Conservation (phyloP, 2,888 invertebrate species). For the Ennomos fuscantarius region DNA sequence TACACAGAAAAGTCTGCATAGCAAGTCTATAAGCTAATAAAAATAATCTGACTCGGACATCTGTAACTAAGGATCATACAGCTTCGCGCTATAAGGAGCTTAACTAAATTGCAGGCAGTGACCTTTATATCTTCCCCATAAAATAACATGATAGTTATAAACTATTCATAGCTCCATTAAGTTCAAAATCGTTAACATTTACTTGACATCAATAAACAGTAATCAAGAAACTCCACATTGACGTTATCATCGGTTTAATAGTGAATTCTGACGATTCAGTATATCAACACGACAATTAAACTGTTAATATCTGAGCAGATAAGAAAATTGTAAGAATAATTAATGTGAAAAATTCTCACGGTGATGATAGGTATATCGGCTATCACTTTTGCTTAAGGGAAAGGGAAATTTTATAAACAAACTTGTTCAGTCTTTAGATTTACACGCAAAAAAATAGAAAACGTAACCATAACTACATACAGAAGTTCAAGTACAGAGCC, state of each 20-base stretch:
- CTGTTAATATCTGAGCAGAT: slow-evolving; percentile 27
- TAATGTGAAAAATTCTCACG: slow-evolving; percentile 25
- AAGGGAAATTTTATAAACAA: slow-evolving; percentile 21
- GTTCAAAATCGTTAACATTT: slow-evolving; percentile 27
- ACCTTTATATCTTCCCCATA: slow-evolving; percentile 12
- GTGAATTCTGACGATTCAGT: slow-evolving; percentile 26
- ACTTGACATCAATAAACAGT: slow-evolving; percentile 13
- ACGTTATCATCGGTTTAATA: slow-evolving; percentile 23
- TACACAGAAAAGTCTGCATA: slow-evolving; percentile 5
- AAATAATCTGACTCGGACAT: slow-evolving; percentile 23
- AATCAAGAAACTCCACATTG: slow-evolving; percentile 17
- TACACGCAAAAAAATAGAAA: slow-evolving; percentile 24
- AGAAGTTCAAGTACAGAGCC: slow-evolving; percentile 41
- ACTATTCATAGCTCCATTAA: slow-evolving; percentile 14
- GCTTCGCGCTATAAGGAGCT: slow-evolving; percentile 23
- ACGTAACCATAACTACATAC: slow-evolving; percentile 25
- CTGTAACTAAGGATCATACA: slow-evolving; percentile 32
- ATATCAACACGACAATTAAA: slow-evolving; percentile 29
- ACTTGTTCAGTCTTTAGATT: slow-evolving; percentile 24
- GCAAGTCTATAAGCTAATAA: slow-evolving; percentile 16
- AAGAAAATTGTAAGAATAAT: slow-evolving; percentile 20
- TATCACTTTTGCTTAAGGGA: slow-evolving; percentile 23
- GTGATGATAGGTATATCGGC: neutral
- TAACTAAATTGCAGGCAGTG: slow-evolving; percentile 21
- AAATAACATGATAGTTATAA: slow-evolving; percentile 11